Base-by-base conservation (phyloP, 2,888 invertebrate genomes). In the Clusia tigrina region DNA sequence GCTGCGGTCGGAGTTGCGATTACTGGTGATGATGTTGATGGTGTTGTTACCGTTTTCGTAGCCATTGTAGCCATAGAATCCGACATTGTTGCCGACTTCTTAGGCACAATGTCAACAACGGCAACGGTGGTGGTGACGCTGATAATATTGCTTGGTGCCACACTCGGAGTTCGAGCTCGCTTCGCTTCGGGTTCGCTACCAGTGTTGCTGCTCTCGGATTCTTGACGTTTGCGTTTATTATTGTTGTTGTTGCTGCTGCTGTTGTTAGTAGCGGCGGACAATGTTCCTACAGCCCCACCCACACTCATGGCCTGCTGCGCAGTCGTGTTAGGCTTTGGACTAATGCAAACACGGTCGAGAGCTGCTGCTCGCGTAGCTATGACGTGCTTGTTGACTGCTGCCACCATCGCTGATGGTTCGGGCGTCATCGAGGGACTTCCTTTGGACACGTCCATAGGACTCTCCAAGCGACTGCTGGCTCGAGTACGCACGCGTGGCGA, bases 211-310 rank as follows among this genome's bases (percentile, higher is more conserved):
- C 91, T 90, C 74, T 93, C 93, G 0, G 92, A 92, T 77, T 92
- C 93, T 76, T 91, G 89, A 54, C 93, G 87, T 80, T 91, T 91
- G 63, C 94, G 87, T 79, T 93, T 93, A 58, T 64, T 66, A 17
- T 54, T 60, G 46, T 62, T 67, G 54, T 6, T 38, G 62, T 20
- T 26, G n/a, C 23, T 64, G 22, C 20, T 66, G 53, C 20, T 38
- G 32, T 37, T 53, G 9, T 57, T 32, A 57, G 12, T 23, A 9
- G 17, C 23, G 23, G 20, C 23, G 24, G 46, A 23, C 32, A 61
- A 18, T 12, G 58, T 22, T 20, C 68, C 70, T 2, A 52, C 5
- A 42, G n/a, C 42, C 9, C 15, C n/a, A n/a, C n/a, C n/a, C n/a
- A n/a, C n/a, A n/a, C n/a, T n/a, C n/a, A n/a, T n/a, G n/a, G n/a